Conservation (phyloP, 1,140 invertebrate species). For the Gonatopus flavifemur region DNA sequence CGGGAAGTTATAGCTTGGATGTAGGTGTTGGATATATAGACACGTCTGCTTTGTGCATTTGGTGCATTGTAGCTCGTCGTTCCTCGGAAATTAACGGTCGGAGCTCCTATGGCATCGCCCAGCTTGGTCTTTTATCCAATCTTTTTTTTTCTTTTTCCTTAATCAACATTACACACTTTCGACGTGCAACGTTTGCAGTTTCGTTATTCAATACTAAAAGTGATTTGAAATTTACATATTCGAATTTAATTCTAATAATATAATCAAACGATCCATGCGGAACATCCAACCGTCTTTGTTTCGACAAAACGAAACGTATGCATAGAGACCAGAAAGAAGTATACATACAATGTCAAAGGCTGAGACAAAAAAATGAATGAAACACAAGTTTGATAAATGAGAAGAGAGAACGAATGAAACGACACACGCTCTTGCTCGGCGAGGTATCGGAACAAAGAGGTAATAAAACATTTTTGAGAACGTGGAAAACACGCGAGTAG, state of each 20-base stretch:
- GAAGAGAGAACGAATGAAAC: too few relatives aligned
- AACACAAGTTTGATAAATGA: slow-evolving; percentile 4
- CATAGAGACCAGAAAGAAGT: too few relatives aligned
- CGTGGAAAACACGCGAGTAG: slow-evolving; percentile 27
- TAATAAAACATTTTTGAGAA: slow-evolving; percentile 44
- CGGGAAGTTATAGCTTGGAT: too few relatives aligned
- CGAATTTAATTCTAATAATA: too few relatives aligned
- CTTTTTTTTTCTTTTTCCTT: slow-evolving; percentile 6
- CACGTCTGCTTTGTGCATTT: slow-evolving; percentile 29
- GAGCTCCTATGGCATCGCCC: neutral
- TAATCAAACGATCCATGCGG: too few relatives aligned
- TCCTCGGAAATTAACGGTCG: slow-evolving; percentile 37
- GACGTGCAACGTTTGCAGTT: slow-evolving; percentile 15
- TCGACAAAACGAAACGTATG: too few relatives aligned
- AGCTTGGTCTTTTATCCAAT: neutral
- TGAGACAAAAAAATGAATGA: slow-evolving; percentile 13
- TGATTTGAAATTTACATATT: too few relatives aligned
- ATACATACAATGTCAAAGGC: too few relatives aligned
- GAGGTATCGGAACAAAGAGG: slow-evolving; percentile 23
- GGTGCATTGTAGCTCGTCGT: slow-evolving; percentile 23
- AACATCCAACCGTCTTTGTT: too few relatives aligned
- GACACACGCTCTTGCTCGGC: too few relatives aligned
- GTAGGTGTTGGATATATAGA: too few relatives aligned
- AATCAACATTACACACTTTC: slow-evolving; percentile 5
- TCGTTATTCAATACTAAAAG: too few relatives aligned